Conservation (phyloP, 2,797 vertebrate genomes). For the Oreortyx pictus region DNA sequence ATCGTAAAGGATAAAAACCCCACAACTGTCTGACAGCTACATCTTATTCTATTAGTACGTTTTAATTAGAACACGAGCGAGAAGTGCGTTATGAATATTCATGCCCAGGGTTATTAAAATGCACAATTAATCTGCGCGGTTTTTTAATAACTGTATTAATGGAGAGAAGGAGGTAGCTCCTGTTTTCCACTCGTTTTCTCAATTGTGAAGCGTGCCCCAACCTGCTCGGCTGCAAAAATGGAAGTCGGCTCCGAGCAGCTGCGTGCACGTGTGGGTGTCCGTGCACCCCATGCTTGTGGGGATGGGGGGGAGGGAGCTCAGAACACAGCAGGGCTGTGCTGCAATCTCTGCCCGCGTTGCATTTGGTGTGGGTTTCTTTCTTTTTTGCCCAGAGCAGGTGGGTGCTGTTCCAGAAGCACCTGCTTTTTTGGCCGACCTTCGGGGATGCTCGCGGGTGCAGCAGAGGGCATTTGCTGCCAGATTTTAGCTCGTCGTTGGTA, state of each 20-base stretch:
- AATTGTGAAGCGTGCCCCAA: neutral
- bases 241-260: neutral
- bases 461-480: neutral
- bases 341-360: too few species aligned
- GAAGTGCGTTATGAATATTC: conserved; percentile 79
- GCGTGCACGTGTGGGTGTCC: neutral
- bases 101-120: conserved; percentile 77
- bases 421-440: neutral
- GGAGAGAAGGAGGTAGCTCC: conserved; percentile 16
- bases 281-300: neutral
- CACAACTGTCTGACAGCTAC: conserved; percentile 1
- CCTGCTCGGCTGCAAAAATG: neutral
- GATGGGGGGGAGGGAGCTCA: too few species aligned
- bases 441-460: neutral
- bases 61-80: conserved; percentile 78
- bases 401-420: neutral
- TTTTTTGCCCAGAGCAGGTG: neutral
- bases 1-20: neutral
- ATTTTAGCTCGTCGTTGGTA: neutral
- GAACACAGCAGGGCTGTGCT: too few species aligned
- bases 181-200: conserved; percentile 8
- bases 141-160: conserved; percentile 76
- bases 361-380: too few species aligned
- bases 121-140: conserved; percentile 73
- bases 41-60: conserved; percentile 73